These are phyloP conservation scores for Diarsia mendica DNA, from an alignment of 2,888 invertebrate species.

Conservation along the genomic window DNA sequence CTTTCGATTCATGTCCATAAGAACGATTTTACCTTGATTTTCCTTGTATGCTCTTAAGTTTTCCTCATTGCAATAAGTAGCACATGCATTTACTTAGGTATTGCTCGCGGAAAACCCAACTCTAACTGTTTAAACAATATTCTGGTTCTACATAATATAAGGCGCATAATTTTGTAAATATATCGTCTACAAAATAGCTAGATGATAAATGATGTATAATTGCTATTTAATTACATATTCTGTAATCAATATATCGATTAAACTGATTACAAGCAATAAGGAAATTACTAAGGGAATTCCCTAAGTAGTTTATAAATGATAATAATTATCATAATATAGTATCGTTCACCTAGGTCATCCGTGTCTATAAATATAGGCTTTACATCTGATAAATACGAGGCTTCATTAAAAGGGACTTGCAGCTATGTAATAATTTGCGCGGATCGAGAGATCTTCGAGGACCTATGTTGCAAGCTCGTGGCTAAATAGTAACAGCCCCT, in stretches of 20 bases:
- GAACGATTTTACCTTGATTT: slow-evolving; percentile 19
- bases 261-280: neutral
- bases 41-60: slow-evolving; percentile 15
- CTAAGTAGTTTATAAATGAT: neutral
- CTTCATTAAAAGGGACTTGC: neutral
- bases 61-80: slow-evolving; percentile 8
- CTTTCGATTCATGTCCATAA: neutral
- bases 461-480: too few relatives aligned
- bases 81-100: slow-evolving; percentile 3
- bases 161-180: neutral
- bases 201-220: neutral
- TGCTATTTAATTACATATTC: slow-evolving; percentile 7
- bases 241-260: slow-evolving; percentile 21
- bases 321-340: neutral
- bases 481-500: too few relatives aligned
- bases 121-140: neutral
- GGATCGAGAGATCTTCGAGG: neutral
- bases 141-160: neutral
- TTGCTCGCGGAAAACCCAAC: slow-evolving; percentile 8
- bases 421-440: neutral
- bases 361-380: neutral
- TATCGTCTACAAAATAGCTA: neutral
- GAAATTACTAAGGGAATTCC: neutral
- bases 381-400: neutral
- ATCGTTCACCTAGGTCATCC: neutral